A percentile compares a stretch with the other conserved stretches of the same genome.
These are phyloP conservation scores for Donacobius atricapilla DNA, from an alignment of 2,113 vertebrate species.

Conservation along the genomic window DNA sequence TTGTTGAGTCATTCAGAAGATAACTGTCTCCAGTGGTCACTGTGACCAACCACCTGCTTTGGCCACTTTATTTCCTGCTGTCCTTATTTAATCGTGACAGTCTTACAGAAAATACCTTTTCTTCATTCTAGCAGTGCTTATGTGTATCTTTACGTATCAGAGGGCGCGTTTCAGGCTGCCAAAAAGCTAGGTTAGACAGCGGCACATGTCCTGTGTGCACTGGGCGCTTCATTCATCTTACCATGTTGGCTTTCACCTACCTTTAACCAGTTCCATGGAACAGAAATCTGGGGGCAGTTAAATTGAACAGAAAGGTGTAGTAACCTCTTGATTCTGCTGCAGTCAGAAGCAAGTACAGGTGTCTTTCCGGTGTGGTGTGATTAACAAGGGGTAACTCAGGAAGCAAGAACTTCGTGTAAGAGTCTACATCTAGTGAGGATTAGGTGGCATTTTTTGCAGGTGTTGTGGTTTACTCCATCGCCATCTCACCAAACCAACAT, in stretches of 20 bases:
- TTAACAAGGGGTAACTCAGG: neutral
- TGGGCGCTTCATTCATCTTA: neutral
- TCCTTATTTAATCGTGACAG: neutral
- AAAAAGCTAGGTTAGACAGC: neutral
- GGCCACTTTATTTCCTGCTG: neutral
- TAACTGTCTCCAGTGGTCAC: neutral
- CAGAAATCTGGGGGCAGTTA: neutral
- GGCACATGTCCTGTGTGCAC: accelerated
- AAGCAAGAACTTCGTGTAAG: neutral
- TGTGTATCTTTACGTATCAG: accelerated
- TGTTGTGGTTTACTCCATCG: neutral
- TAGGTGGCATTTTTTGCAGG: neutral
- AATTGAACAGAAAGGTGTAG: neutral
- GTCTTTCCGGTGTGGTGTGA: neutral
- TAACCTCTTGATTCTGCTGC: neutral
- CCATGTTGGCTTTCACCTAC: accelerated
- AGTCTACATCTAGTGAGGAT: neutral
- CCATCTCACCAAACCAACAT: neutral
- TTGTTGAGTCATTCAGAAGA: neutral
- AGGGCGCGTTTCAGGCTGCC: neutral
- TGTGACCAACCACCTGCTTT: neutral
- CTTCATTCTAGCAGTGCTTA: neutral
- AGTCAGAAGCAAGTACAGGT: neutral
- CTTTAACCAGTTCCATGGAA: neutral
- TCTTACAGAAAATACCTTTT: neutral